Evolutionary conservation across 2,888 invertebrate species (phyloP).

Genomic region (Pseudoips prasinana): DNA sequence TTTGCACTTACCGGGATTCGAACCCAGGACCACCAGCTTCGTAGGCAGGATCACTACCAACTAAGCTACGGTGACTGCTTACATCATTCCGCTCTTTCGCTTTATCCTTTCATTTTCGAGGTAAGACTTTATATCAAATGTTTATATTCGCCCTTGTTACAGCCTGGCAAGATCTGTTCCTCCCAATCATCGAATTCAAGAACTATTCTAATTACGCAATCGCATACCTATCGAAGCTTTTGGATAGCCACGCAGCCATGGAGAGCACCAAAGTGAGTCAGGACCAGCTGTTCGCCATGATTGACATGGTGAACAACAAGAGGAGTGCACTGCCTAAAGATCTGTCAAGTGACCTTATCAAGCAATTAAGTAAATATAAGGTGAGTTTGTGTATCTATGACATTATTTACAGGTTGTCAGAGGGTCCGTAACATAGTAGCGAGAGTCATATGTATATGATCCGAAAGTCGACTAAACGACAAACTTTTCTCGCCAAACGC

Average conservation of each 20-base stretch:
- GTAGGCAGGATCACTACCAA: too few species aligned
- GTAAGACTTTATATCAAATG: too few species aligned
- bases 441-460: too few species aligned
- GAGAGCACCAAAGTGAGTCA: conserved; percentile 61
- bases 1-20: too few species aligned
- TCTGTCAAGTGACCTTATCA: conserved; percentile 76
- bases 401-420: too few species aligned
- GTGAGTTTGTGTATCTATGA: conserved; percentile 53
- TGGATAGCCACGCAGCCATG: conserved; percentile 64
- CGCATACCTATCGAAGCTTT: conserved; percentile 81
- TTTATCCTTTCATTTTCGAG: too few species aligned
- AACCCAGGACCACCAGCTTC: too few species aligned
- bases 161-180: conserved; percentile 90
- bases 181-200: conserved; percentile 87
- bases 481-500: too few species aligned
- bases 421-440: too few species aligned
- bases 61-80: too few species aligned
- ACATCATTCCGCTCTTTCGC: too few species aligned
- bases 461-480: too few species aligned
- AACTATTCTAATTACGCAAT: conserved; percentile 85
- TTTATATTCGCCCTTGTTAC: conserved; percentile 48
- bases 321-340: conserved; percentile 80
- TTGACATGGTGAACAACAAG: conserved; percentile 82
- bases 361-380: conserved; percentile 80
- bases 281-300: conserved; percentile 83